phyloP scores from a whole-genome alignment of 2,888 invertebrate species.

The Lutraria lutraria region DNA sequence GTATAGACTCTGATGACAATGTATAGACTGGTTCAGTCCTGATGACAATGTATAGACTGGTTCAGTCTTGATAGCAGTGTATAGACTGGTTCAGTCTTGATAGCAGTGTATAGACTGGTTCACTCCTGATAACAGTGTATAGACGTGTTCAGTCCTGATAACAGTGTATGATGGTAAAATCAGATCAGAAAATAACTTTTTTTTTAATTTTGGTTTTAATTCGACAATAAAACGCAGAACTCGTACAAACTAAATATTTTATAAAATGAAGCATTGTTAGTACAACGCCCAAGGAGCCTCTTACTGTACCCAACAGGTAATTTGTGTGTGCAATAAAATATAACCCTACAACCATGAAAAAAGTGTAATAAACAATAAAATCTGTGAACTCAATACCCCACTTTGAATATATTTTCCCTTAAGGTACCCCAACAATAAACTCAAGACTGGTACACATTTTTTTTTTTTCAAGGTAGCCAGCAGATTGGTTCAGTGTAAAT shows the following conservation, averaged over 20 bases:
- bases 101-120: too few species aligned
- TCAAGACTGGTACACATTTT: constrained; percentile 35
- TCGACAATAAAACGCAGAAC: background rate
- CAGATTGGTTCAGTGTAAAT: constrained; percentile 40
- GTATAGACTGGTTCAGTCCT: too few species aligned
- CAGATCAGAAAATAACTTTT: too few species aligned
- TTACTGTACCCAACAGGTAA: background rate
- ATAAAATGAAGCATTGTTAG: constrained; percentile 4
- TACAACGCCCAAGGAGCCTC: background rate
- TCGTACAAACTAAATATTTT: background rate
- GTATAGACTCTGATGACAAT: background rate
- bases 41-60: too few species aligned
- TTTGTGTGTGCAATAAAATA: constrained; percentile 13
- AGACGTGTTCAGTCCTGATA: background rate
- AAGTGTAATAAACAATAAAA: constrained; percentile 25
- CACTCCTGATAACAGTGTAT: too few species aligned
- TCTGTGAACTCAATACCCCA: constrained; percentile 9
- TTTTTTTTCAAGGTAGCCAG: constrained; percentile 46
- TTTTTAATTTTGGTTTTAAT: background rate
- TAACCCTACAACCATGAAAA: constrained; percentile 15
- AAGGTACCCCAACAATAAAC: constrained; percentile 40
- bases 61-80: too few species aligned
- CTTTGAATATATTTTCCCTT: constrained; percentile 22
- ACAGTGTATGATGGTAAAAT: background rate
- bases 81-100: too few species aligned